Base-by-base conservation (phyloP, 2,797 vertebrate species). In the Lepus oiostolus region DNA sequence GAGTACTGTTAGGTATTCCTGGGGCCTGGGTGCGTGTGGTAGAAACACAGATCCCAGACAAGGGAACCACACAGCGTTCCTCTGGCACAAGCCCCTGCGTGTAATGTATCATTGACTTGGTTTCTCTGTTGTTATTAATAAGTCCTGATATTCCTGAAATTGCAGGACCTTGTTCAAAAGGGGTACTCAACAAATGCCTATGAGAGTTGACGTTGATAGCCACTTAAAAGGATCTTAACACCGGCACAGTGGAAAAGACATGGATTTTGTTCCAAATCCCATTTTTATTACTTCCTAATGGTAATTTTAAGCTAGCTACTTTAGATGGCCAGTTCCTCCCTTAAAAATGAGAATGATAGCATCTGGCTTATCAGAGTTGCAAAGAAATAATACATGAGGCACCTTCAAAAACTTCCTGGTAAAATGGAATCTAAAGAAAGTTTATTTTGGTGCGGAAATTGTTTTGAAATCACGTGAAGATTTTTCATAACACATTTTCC, bases 131-230 rank as follows among this genome's bases (percentile, higher is more conserved):
- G 4, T 84, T 84, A 85, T 21, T 88, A 42, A 75, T 50, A 62
- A 81, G 72, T 90, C 30, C 76, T n/a, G 7, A 70, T 35, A 77
- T 62, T 88, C 65, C 60, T 95, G 32, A 65, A 77, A 85, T 87
- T 26, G 30, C 11, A 92, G 28, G 32, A 76, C 32, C 16, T 85
- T 91, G 17, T 22, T 79, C 52, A 60, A 16, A 42, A 8, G 67
- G 47, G 13, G 0, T 62, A 68, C 47, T 72, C 63, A 75, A 68
- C 30, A 74, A 65, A 79, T 63, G 54, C 54, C 19, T 17, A 93
- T 0, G 75, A 26, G 85, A 76, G 6, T 52, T 26, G 38, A 10
- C 65, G 32, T 54, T 83, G 67, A 76, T 6, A 24, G 2, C 52
- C 74, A 38, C 67, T 88, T 85, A 21, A 67, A 72, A 72, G 22